Base-by-base conservation (phyloP, 2,113 vertebrate genomes). In the Apteryx mantelli region DNA sequence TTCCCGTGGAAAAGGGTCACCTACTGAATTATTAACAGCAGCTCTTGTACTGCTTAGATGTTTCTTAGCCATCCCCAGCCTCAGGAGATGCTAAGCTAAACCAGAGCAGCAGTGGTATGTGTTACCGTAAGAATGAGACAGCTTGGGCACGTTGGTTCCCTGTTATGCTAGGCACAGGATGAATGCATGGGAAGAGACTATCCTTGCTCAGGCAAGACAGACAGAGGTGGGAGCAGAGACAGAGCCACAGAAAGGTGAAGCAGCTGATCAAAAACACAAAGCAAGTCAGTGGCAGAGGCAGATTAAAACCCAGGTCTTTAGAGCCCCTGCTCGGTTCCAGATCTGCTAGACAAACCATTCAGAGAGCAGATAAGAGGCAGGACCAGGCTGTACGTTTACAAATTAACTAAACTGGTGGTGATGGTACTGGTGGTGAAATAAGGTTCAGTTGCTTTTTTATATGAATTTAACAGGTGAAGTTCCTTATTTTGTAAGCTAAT, bases 311-410 rank as follows among this genome's bases (percentile, higher is more conserved):
- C 36, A 40, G 42, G 44, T 32, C 22, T 55, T 36, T 50, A n/a
- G 10, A 84, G 25, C 14, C 20, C 2, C 1, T 3, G 6, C 8
- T 40, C 46, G 2, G 25, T 28, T 34, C 68, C 2, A 0, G 14
- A 5, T 26, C 32, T 48, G 34, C 56, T 70, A 36, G 20, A 12
- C 73, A 36, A 55, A 55, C 30, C 2, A n/a, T 14, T 36, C 7
- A 11, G 50, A 17, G 3, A 48, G 32, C 17, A 44, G 7, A 4
- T 2, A 24, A 11, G 32, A 38, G 77, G 36, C 19, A 18, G 18
- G 32, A 6, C 14, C 24, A 60, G 36, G 22, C 32, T 44, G 21
- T 0, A 0, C 24, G 12, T 13, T 17, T 25, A 17, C 40, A 74
- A 52, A 34, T 38, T 4, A 79, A 64, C 42, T 5, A 34, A 46